Evolutionary conservation across 2,888 invertebrate species (phyloP).

Genomic region (Crematogaster levior): DNA sequence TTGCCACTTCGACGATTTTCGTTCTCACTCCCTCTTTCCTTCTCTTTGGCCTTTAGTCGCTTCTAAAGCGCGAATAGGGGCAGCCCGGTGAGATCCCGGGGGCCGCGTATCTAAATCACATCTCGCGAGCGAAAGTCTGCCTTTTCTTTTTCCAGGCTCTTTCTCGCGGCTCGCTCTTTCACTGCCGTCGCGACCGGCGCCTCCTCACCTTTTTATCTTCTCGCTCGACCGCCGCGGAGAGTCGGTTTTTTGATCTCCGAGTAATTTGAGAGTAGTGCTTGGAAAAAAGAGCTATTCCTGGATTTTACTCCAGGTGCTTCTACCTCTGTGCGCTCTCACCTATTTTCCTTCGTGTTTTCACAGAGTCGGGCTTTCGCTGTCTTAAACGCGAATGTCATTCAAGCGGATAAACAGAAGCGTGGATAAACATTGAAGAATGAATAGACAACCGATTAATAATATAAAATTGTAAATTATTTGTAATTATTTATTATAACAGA

Average conservation of each 20-base stretch:
- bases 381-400: not conserved
- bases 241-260: conserved; percentile 50
- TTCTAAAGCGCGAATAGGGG: conserved; percentile 4
- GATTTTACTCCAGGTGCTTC: conserved; percentile 22
- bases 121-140: conserved; percentile 73
- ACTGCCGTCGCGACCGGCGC: conserved; percentile 18
- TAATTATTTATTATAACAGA: not conserved
- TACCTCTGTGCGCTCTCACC: not conserved
- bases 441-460: not conserved
- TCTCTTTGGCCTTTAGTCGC: not conserved
- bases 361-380: conserved; percentile 11
- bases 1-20: conserved; percentile 33
- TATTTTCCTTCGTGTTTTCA: not conserved
- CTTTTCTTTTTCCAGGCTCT: conserved; percentile 46
- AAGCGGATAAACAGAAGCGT: no score
- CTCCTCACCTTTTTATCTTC: conserved; percentile 29
- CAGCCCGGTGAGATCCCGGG: conserved; percentile 45
- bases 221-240: conserved; percentile 22
- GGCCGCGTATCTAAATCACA: conserved; percentile 78
- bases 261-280: conserved; percentile 50
- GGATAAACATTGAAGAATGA: not conserved
- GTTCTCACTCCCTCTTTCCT: conserved; percentile 10
- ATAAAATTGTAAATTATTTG: not conserved
- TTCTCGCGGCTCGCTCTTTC: conserved; percentile 48
- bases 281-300: conserved; percentile 20